A percentile compares a stretch with the other conserved stretches of the same genome.
Conservation (phyloP, 2,888 invertebrate species). For the Orchesella flavescens region DNA sequence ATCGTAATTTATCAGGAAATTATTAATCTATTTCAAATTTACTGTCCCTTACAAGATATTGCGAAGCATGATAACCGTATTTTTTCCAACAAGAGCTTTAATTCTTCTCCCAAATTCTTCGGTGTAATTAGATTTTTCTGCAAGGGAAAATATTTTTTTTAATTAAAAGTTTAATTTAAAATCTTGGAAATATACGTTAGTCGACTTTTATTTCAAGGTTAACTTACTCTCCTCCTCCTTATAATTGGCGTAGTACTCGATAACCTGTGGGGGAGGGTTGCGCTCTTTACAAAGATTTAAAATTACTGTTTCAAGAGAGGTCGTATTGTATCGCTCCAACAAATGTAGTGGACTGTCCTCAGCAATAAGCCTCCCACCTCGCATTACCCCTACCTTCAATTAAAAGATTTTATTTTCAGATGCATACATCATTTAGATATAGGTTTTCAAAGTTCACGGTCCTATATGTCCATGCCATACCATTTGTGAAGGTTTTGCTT, state of each 20-base stretch:
- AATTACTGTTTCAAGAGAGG: neutral
- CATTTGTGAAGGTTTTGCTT: slow-evolving; percentile 16
- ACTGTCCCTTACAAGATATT: neutral
- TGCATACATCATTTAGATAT: no score
- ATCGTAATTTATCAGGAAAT: neutral
- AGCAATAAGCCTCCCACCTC: neutral
- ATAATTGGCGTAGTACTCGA: neutral
- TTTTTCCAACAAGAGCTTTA: slow-evolving; percentile 5
- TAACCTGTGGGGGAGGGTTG: neutral
- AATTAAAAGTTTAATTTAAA: no score
- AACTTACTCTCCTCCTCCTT: neutral
- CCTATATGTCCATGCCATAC: neutral
- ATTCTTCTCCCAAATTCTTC: neutral
- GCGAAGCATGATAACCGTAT: neutral
- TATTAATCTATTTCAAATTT: no score
- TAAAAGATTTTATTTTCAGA: neutral
- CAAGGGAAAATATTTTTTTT: neutral
- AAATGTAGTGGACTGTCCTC: neutral
- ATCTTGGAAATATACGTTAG: no score
- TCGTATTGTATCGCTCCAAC: neutral
- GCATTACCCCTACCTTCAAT: slow-evolving; percentile 4
- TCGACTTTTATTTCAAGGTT: neutral
- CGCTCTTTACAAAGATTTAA: neutral
- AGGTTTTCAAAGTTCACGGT: neutral
- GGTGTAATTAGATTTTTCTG: neutral